Conservation (phyloP, 2,797 vertebrate species). For the Coracias cyanogaster region DNA sequence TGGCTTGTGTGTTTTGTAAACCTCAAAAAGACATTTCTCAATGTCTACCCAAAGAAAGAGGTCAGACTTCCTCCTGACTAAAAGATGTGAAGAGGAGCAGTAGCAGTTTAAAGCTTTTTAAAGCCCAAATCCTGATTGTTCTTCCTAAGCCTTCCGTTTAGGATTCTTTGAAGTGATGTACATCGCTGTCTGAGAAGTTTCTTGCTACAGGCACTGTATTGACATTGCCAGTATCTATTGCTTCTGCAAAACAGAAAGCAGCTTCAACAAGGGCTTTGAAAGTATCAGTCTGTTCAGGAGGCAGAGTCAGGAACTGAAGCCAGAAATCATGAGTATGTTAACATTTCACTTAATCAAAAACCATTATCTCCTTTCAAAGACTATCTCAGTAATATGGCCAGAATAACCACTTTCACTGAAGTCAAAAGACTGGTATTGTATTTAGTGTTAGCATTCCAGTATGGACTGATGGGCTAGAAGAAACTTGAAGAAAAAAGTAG, state of each 20-base stretch:
- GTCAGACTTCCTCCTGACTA: neutral
- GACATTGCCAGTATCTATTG: neutral
- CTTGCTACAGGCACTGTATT: neutral
- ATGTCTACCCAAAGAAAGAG: neutral
- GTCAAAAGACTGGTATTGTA: neutral
- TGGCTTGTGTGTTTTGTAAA: neutral
- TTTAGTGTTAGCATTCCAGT: neutral
- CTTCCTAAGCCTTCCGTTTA: neutral
- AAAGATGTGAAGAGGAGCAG: neutral
- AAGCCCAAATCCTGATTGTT: neutral
- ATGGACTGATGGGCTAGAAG: neutral
- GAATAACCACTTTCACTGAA: neutral
- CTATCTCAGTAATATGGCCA: neutral
- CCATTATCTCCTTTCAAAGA: neutral
- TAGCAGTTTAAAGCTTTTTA: neutral
- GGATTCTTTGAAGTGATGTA: neutral
- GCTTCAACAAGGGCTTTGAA: neutral
- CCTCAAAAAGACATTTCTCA: neutral
- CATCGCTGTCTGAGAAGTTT: neutral
- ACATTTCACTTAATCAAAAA: neutral
- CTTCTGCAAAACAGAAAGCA: neutral
- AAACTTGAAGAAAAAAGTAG: neutral
- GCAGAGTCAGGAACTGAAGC: neutral
- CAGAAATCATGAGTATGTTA: neutral
- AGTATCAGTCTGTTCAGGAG: neutral